Evolutionary conservation across 2,888 invertebrate species (phyloP), one percentile per base, ranked within the genome.

Genomic region (Aelia acuminata): DNA sequence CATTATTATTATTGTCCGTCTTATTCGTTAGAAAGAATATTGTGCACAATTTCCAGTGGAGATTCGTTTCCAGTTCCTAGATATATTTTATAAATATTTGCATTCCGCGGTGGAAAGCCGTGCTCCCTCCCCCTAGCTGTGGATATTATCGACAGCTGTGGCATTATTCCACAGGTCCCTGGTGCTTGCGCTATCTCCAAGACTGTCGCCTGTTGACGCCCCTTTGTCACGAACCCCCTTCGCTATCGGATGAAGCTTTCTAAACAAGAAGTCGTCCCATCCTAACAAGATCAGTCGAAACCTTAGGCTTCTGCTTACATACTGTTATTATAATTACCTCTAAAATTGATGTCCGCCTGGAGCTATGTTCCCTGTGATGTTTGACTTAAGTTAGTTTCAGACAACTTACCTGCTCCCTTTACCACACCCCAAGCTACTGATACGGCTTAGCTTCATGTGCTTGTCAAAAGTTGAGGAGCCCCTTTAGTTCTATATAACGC

Each of bases 131-230:
- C n/a, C n/a, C n/a, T n/a, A n/a, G n/a, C n/a, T 7, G 53, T 22
- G 20, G 22, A 50, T 22, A 50, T 50, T 53, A 53, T 53, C n/a
- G 53, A 53, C 53, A 53, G n/a, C 8, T 3, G 22, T 4, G n/a
- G 3, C 53, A 53, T 53, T n/a, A n/a, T 53, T 4, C 53, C 10
- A 53, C 53, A 53, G 53, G 53, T 53, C 53, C 10, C 53, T 53
- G 10, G 53, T n/a, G 53, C 53, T 20, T 53, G 5, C n/a, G n/a
- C 8, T n/a, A n/a, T 53, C 53, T 53, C n/a, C 8, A 53, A 53
- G 13, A n/a, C 53, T 53, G 53, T 53, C 53, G 53, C 53, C 53
- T 53, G 53, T 53, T 53, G 53, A 53, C 53, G 53, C 53, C 53
- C 8, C 53, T 53, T 53, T n/a, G 53, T 18, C n/a, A 53, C 53